These are phyloP conservation scores for Nestor notabilis DNA, from an alignment of 2,113 vertebrate genomes.

Conservation along the genomic window DNA sequence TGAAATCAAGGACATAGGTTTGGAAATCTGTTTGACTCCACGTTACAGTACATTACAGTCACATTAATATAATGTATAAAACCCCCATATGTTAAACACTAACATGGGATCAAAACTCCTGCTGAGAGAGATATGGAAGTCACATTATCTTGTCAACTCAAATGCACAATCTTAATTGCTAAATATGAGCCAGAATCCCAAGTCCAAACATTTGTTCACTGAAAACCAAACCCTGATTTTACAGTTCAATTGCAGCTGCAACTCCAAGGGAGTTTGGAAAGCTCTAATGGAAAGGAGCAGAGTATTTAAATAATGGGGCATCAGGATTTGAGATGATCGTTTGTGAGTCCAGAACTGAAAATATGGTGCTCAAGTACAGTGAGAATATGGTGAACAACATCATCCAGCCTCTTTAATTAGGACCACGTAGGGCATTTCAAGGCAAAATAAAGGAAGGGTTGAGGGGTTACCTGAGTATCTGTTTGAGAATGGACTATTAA, in stretches of 20 bases:
- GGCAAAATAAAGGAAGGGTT: neutral
- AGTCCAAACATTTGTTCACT: conserved; percentile 39
- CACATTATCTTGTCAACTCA: conserved; percentile 55
- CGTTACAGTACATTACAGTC: neutral
- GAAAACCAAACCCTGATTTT: conserved; percentile 40
- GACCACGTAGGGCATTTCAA: neutral
- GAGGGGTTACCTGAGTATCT: neutral
- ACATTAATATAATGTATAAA: neutral
- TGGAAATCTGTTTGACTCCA: neutral
- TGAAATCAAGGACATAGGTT: neutral
- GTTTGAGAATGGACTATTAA: neutral
- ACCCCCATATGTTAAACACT: neutral
- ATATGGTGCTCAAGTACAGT: neutral
- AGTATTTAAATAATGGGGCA: neutral
- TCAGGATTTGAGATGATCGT: neutral
- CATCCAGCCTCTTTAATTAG: neutral
- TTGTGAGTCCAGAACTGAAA: neutral
- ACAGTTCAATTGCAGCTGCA: conserved; percentile 25
- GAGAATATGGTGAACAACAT: neutral
- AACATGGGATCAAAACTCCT: conserved; percentile 25
- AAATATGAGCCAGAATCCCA: conserved; percentile 48
- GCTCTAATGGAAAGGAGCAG: neutral
- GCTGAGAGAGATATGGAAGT: neutral
- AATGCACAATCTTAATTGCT: conserved; percentile 52
- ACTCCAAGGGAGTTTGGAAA: neutral